phyloP scores from a whole-genome alignment of 2,113 vertebrate genomes.

The Lota lota region DNA sequence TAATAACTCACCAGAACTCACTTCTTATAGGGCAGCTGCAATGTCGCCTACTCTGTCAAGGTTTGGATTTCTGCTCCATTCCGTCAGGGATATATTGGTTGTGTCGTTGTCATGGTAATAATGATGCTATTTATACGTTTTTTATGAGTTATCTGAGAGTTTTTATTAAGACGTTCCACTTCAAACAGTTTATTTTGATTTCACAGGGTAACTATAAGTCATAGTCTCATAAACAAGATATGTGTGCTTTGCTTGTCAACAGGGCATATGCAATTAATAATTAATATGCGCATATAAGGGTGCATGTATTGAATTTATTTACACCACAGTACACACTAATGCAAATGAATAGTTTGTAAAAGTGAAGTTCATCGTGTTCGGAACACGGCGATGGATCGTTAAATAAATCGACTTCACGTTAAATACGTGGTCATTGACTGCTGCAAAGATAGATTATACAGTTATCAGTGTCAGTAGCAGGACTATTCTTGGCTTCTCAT shows the following conservation, averaged over 20 bases:
- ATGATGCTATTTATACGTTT: no score
- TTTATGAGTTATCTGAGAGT: no score
- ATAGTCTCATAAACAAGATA: no score
- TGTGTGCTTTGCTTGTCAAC: constrained; percentile 11
- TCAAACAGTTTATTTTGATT: neutral
- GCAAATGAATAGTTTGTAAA: constrained; percentile 7
- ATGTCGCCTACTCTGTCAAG: no score
- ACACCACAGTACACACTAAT: constrained; percentile 15
- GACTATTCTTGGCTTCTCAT: constrained; percentile 16
- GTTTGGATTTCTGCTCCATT: no score
- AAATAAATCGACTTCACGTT: neutral
- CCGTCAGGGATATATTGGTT: no score
- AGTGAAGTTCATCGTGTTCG: constrained; percentile 18
- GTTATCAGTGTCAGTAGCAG: constrained; percentile 5
- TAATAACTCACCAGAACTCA: no score
- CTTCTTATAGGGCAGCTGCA: no score
- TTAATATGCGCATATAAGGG: constrained; percentile 26
- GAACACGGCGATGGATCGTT: constrained; percentile 12
- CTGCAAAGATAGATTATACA: constrained; percentile 15
- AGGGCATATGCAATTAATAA: constrained; percentile 28
- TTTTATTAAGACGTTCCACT: neutral
- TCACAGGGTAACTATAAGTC: neutral
- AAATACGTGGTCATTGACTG: constrained; percentile 8
- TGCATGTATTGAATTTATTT: neutral
- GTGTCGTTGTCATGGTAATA: no score